These are phyloP conservation scores for Cremastinae sp. DNA, from an alignment of 2,888 invertebrate genomes.

Conservation along the genomic window DNA sequence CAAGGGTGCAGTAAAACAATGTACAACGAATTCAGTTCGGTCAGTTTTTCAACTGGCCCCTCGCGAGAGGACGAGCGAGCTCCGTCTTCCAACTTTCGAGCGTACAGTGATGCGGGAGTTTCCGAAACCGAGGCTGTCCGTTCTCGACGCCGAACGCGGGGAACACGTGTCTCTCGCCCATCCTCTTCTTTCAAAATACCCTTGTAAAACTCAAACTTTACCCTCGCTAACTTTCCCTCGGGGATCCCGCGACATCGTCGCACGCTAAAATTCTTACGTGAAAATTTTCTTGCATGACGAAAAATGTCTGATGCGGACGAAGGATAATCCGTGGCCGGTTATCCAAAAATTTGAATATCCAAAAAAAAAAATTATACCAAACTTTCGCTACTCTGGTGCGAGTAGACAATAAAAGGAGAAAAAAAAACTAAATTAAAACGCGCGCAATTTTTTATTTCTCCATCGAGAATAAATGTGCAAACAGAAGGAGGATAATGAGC, in stretches of 20 bases:
- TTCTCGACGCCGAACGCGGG: conserved; percentile 30
- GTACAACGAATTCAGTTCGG: conserved; percentile 54
- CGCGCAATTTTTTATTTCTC: too few relatives aligned
- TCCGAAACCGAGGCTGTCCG: conserved; percentile 26
- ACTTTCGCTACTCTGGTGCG: background rate
- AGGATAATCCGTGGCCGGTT: too few relatives aligned
- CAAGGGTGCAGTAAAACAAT: conserved; percentile 56
- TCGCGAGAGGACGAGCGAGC: conserved; percentile 21
- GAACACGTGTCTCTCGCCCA: conserved; percentile 36
- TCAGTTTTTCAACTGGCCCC: conserved; percentile 57
- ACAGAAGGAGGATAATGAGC: conserved; percentile 21
- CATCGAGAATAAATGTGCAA: background rate
- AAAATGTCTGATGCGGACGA: too few relatives aligned
- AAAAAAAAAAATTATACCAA: background rate
- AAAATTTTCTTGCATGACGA: background rate
- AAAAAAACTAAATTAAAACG: conserved; percentile 9
- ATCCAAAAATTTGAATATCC: too few relatives aligned
- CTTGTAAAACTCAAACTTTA: conserved; percentile 56
- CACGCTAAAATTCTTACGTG: too few relatives aligned
- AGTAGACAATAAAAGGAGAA: background rate
- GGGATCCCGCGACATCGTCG: too few relatives aligned
- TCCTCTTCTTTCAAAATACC: conserved; percentile 20
- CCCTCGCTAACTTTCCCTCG: conserved; percentile 64
- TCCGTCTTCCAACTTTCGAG: conserved; percentile 5
- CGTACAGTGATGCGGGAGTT: conserved; percentile 15